Conservation (phyloP, 2,888 invertebrate genomes). For the Agonopterix arenella region DNA sequence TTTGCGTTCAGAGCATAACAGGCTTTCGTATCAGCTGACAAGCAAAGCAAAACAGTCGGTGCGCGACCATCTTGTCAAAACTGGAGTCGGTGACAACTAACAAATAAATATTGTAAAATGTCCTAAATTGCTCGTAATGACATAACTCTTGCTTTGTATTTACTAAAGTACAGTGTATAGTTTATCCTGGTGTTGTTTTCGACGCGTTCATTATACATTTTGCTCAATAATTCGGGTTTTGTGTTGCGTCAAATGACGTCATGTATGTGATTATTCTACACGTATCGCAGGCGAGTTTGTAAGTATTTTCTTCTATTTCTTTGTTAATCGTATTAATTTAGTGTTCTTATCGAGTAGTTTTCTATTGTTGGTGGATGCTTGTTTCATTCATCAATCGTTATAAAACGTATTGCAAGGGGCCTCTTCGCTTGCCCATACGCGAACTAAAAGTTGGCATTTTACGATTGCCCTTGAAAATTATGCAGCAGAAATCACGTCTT, state of each 20-base stretch:
- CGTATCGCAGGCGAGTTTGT: constrained; percentile 74
- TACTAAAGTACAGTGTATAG: constrained; percentile 62
- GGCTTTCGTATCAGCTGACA: constrained; percentile 76
- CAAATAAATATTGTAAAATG: constrained; percentile 75
- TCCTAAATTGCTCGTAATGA: constrained; percentile 68
- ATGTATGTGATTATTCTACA: constrained; percentile 70
- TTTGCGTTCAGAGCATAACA: constrained; percentile 51
- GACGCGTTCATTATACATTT: constrained; percentile 61
- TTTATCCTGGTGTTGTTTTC: constrained; percentile 59
- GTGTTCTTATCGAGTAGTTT: constrained; percentile 35
- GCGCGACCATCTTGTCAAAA: constrained; percentile 78
- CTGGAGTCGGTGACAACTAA: constrained; percentile 73
- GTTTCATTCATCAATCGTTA: constrained; percentile 67
- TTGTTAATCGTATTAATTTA: constrained; percentile 52
- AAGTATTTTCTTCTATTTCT: constrained; percentile 73
- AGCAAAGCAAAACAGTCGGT: constrained; percentile 79
- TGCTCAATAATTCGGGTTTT: constrained; percentile 70
- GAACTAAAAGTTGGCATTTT: constrained; percentile 29
- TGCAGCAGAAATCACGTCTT: constrained; percentile 54
- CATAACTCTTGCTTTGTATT: constrained; percentile 58
- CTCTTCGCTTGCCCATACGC: constrained; percentile 36
- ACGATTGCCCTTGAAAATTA: constrained; percentile 74
- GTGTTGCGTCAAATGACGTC: constrained; percentile 77
- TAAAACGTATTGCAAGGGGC: constrained; percentile 28
- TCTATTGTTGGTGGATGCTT: constrained; percentile 30